Conservation (phyloP, 2,888 invertebrate species). For the Tetanocera ferruginea region DNA sequence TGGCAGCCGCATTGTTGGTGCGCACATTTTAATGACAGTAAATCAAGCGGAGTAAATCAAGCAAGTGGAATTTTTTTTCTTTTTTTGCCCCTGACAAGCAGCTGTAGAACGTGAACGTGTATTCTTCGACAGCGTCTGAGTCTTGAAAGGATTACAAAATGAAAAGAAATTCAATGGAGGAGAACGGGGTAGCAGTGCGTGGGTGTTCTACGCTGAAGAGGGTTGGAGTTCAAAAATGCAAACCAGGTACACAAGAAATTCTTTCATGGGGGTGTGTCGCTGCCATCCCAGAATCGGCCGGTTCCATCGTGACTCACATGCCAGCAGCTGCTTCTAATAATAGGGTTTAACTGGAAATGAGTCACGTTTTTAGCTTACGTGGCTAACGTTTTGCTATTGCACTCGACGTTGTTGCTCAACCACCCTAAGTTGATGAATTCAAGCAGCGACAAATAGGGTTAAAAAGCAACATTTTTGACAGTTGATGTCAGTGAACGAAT, state of each 20-base stretch:
- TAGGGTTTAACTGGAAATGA: conserved; percentile 26
- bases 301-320: conserved; percentile 24
- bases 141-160: conserved; percentile 30
- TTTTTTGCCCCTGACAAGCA: background rate
- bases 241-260: background rate
- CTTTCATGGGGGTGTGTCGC: background rate
- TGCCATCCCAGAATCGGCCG: background rate
- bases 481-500: background rate
- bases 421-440: background rate
- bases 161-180: conserved; percentile 10
- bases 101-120: background rate
- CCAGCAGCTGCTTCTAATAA: conserved; percentile 27
- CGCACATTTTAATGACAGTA: conserved; percentile 32
- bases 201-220: background rate
- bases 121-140: background rate
- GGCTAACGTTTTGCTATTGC: conserved; percentile 1
- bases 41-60: conserved; percentile 24
- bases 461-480: background rate
- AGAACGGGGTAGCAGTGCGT: background rate
- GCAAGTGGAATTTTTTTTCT: background rate
- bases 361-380: conserved; percentile 38
- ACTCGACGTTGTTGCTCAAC: background rate
- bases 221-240: background rate
- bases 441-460: background rate
- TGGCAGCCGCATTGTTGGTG: conserved; percentile 24